Evolutionary conservation across 2,797 vertebrate genomes (phyloP).

Genomic region (Alfaro cultratus): DNA sequence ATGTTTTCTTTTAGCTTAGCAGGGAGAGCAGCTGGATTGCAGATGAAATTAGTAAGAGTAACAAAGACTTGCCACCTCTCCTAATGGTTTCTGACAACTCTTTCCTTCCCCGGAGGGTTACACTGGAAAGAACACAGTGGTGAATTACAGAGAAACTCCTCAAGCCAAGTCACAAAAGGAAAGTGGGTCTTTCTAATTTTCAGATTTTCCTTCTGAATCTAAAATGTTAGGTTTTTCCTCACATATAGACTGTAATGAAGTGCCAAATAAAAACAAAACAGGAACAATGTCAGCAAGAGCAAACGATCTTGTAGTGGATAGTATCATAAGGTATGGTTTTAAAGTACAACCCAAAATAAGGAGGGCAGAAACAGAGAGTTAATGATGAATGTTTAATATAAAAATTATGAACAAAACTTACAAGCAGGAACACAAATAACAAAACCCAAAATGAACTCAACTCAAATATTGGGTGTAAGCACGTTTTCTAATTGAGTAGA

Average conservation of each 20-base stretch:
- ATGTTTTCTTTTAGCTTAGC: constrained; percentile 44
- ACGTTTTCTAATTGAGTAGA: neutral
- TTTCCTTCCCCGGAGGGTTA: constrained; percentile 40
- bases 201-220: constrained; percentile 3
- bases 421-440: too few species aligned
- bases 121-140: constrained; percentile 29
- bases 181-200: neutral
- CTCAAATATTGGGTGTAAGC: neutral
- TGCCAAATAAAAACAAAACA: neutral
- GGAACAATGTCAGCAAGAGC: neutral
- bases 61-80: constrained; percentile 46
- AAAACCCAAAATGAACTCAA: too few species aligned
- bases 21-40: constrained; percentile 41
- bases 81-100: constrained; percentile 48
- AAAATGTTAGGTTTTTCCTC: neutral
- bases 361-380: too few species aligned
- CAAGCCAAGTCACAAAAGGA: constrained; percentile 18
- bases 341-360: too few species aligned
- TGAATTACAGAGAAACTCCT: constrained; percentile 25
- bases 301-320: neutral
- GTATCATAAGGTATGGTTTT: too few species aligned
- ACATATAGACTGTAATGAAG: neutral
- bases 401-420: too few species aligned
- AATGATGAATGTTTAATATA: too few species aligned
- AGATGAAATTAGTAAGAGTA: constrained; percentile 45